phyloP scores from a whole-genome alignment of 2,888 invertebrate species.

The Horisme vitalbata region DNA sequence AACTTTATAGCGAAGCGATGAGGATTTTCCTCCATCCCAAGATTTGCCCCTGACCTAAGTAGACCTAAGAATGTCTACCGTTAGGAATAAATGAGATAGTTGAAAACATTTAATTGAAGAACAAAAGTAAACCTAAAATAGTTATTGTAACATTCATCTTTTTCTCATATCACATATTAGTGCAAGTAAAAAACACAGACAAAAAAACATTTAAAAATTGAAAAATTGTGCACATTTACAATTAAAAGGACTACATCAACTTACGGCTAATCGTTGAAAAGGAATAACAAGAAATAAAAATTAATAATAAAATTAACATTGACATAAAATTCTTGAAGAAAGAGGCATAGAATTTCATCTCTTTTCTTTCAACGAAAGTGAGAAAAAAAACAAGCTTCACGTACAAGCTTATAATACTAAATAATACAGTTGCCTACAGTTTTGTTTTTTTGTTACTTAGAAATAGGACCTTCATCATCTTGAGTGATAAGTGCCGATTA shows the following conservation, averaged over 20 bases:
- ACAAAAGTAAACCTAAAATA: neutral
- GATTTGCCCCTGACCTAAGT: no score
- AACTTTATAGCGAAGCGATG: no score
- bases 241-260: conserved; percentile 28
- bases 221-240: conserved; percentile 20
- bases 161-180: conserved; percentile 1
- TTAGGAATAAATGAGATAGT: no score
- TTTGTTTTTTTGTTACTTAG: neutral
- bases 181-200: neutral
- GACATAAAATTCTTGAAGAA: conserved; percentile 45
- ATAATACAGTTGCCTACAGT: conserved; percentile 22
- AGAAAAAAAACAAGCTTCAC: neutral
- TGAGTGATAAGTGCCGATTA: no score
- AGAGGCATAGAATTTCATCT: neutral
- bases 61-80: no score
- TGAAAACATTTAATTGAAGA: no score
- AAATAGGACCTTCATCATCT: neutral
- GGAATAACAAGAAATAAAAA: conserved; percentile 43
- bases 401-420: conserved; percentile 27
- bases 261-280: conserved; percentile 31
- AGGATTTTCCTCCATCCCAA: no score
- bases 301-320: conserved; percentile 45
- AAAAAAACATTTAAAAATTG: conserved; percentile 1
- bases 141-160: neutral
- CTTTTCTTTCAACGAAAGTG: conserved; percentile 1